These are phyloP conservation scores for Apeira syringaria DNA, from an alignment of 2,888 invertebrate species.

Conservation along the genomic window DNA sequence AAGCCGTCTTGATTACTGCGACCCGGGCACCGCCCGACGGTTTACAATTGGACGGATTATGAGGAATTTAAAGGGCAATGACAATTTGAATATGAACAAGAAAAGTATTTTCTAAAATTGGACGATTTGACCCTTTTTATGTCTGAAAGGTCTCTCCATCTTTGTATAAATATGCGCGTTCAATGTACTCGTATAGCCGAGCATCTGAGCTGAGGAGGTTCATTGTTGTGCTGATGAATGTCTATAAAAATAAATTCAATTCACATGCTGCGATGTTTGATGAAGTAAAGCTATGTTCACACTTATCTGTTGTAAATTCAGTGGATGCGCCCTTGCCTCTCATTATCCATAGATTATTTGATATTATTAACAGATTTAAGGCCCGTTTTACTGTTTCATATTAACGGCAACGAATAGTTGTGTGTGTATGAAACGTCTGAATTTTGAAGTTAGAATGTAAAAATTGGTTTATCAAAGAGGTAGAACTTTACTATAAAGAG, in stretches of 20 bases:
- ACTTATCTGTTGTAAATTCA: too few relatives aligned
- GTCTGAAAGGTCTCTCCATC: conserved; percentile 9
- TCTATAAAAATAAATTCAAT: conserved; percentile 41
- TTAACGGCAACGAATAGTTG: too few relatives aligned
- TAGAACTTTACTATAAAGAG: too few relatives aligned
- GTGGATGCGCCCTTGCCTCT: too few relatives aligned
- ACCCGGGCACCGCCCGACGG: conserved; percentile 66
- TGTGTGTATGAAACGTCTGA: too few relatives aligned
- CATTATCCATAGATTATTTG: too few relatives aligned
- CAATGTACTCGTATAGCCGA: conserved; percentile 6
- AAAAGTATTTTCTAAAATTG: conserved; percentile 66
- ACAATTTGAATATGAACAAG: conserved; percentile 80
- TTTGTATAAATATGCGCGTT: conserved; percentile 17
- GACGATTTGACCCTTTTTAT: conserved; percentile 48
- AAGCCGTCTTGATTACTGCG: conserved; percentile 79
- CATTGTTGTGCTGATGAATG: conserved; percentile 54
- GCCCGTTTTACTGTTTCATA: too few relatives aligned
- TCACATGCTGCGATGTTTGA: conserved; percentile 20
- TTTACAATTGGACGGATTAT: conserved; percentile 82
- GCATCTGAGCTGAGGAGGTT: conserved; percentile 17
- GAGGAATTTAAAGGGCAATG: conserved; percentile 80
- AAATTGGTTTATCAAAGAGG: too few relatives aligned
- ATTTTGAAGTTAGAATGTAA: too few relatives aligned
- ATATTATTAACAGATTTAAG: too few relatives aligned
- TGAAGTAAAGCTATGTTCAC: not conserved